Conservation (phyloP, 2,888 invertebrate genomes). For the Coecobrya sp. region DNA sequence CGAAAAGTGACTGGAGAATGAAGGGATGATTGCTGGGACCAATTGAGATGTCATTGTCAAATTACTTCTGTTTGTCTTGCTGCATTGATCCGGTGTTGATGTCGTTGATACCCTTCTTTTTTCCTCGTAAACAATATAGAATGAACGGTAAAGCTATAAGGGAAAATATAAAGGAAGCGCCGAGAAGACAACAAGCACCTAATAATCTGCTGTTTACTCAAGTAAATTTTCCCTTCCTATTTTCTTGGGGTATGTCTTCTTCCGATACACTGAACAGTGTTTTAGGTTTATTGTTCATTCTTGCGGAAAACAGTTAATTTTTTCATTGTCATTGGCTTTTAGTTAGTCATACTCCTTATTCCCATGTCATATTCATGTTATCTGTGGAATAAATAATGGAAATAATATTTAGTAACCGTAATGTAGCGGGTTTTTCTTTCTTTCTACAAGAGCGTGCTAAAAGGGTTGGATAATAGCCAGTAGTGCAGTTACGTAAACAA, state of each 20-base stretch:
- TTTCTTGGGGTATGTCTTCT: neutral
- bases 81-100: constrained; percentile 68
- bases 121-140: neutral
- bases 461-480: constrained; percentile 6
- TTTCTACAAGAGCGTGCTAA: constrained; percentile 48
- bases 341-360: neutral
- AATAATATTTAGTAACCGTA: neutral
- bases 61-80: constrained; percentile 77
- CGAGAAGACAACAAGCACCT: constrained; percentile 9
- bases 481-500: constrained; percentile 1
- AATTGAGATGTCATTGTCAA: constrained; percentile 77
- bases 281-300: constrained; percentile 37
- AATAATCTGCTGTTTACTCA: constrained; percentile 50
- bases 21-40: constrained; percentile 43
- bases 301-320: constrained; percentile 56
- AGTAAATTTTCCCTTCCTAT: constrained; percentile 22
- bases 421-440: neutral
- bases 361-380: neutral
- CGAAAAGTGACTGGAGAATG: constrained; percentile 16
- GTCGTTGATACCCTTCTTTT: neutral
- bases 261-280: neutral
- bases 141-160: neutral
- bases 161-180: neutral
- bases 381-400: neutral
- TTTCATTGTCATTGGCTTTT: constrained; percentile 43